Percentiles rank a stretch among this genome's conserved stretches.
These are phyloP conservation scores for Temnothorax ravouxi DNA, from an alignment of 2,888 invertebrate species.

Conservation along the genomic window DNA sequence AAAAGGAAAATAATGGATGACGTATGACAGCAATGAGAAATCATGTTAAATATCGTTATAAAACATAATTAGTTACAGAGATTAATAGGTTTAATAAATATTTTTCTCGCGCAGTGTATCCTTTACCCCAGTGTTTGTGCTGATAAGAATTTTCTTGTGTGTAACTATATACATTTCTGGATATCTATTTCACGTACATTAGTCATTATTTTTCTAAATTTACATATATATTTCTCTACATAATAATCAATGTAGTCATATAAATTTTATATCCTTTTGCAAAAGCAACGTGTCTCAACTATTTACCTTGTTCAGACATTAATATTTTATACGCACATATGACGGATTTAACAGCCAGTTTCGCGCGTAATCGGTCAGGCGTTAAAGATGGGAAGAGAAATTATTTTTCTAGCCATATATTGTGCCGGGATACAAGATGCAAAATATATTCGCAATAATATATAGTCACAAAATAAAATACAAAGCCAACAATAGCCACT, in stretches of 20 bases:
- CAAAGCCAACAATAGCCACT: conserved; percentile 68
- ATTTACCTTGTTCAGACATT: conserved; percentile 17
- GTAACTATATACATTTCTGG: conserved; percentile 61
- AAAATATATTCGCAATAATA: conserved; percentile 69
- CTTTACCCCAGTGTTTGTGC: conserved; percentile 84
- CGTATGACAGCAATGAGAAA: conserved; percentile 59
- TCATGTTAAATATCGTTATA: conserved; percentile 35
- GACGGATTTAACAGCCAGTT: conserved; percentile 28
- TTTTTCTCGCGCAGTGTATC: conserved; percentile 69
- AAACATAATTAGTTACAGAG: conserved; percentile 64
- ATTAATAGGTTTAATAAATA: conserved; percentile 61
- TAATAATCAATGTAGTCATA: background rate
- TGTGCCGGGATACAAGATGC: conserved; percentile 72
- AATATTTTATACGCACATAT: background rate
- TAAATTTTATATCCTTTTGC: background rate
- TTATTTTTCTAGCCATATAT: conserved; percentile 36
- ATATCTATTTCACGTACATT: conserved; percentile 60
- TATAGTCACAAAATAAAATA: conserved; percentile 60
- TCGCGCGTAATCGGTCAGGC: conserved; percentile 21
- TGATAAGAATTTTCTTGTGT: conserved; percentile 67
- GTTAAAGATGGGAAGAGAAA: conserved; percentile 42
- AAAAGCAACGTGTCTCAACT: background rate
- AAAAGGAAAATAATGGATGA: conserved; percentile 56
- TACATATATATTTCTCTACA: background rate
- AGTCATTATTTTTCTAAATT: conserved; percentile 3